phyloP scores from a whole-genome alignment of 2,888 invertebrate genomes.

The Scaptodrosophila latifasciaeformis region DNA sequence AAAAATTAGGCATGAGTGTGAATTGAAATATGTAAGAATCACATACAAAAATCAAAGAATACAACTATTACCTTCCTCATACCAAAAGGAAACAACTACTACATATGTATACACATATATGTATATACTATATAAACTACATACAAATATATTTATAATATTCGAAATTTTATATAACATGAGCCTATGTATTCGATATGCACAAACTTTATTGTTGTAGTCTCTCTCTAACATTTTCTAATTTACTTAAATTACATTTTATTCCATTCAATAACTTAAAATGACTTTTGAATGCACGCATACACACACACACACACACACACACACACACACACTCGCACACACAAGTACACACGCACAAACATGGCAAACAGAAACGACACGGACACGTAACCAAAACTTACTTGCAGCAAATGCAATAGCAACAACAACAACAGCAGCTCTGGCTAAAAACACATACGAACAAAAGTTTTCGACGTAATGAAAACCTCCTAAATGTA shows the following conservation, averaged over 20 bases:
- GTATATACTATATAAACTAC: not conserved
- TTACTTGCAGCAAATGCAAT: constrained; percentile 39
- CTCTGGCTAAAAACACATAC: not conserved
- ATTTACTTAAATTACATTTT: constrained; percentile 68
- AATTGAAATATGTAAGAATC: constrained; percentile 3
- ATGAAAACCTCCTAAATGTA: constrained; percentile 67
- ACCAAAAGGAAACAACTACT: not conserved
- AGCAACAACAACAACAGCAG: constrained; percentile 1
- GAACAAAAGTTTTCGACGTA: constrained; percentile 56
- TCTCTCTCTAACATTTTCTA: constrained; percentile 53
- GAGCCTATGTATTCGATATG: not conserved
- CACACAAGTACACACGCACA: constrained; percentile 7
- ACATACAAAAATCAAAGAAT: constrained; percentile 1
- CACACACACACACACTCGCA: constrained; percentile 28
- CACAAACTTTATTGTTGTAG: constrained; percentile 24
- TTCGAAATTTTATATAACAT: not conserved
- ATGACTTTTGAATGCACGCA: constrained; percentile 60
- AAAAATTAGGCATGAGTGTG: constrained; percentile 32
- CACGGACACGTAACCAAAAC: constrained; percentile 58
- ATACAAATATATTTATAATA: constrained; percentile 12
- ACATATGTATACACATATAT: constrained; percentile 2
- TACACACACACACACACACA: constrained; percentile 7
- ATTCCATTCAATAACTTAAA: constrained; percentile 64
- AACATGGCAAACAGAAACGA: not conserved
- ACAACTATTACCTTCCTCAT: too few species aligned